Base-by-base conservation (phyloP, 2,113 vertebrate genomes). In the Tympanuchus pallidicinctus region DNA sequence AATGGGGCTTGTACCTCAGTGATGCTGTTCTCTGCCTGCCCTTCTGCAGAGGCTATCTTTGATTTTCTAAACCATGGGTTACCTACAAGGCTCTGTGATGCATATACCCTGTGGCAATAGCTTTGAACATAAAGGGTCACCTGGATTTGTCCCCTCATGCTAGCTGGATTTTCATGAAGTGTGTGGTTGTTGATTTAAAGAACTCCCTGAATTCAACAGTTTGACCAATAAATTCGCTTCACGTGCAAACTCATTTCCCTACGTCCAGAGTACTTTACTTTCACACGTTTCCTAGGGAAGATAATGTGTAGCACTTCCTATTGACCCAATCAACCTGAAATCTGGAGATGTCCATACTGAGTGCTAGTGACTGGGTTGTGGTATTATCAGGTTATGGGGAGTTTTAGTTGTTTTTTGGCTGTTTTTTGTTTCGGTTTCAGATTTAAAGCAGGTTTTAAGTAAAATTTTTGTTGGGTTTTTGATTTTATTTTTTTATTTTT, bases 181-280 rank as follows among this genome's bases (percentile, higher is more conserved):
- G 86, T 86, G 92, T 93, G 86, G 54, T 88, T 94, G 32, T 82
- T 96, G 60, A 22, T 91, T 94, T 82, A 88, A 92, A 86, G 73
- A 84, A 17, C 56, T 93, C 83, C 95, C 64, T 74, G 14, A 80
- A 86, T 94, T 92, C 85, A 91, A 80, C 80, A 91, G 54, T 85
- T 82, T 82, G 88, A 96, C 95, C 77, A 97, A 96, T 97, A 97
- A 98, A 96, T 89, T 86, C 78, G 78, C 88, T 96, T 97, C 75
- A 82, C 97, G 66, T 96, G 77, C 88, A 50, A 67, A 63, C 48
- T 80, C 54, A 57, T 78, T 82, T 90, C 43, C 75, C 71, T 88
- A 60, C 77, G 79, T 87, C 79, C 36, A 12, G 60, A 75, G 17
- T 78, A 4, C 19, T 88, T 92, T 69, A 36, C 28, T 95, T 78